Conservation (phyloP, 2,888 invertebrate genomes). For the Ischnus inquisitorius region DNA sequence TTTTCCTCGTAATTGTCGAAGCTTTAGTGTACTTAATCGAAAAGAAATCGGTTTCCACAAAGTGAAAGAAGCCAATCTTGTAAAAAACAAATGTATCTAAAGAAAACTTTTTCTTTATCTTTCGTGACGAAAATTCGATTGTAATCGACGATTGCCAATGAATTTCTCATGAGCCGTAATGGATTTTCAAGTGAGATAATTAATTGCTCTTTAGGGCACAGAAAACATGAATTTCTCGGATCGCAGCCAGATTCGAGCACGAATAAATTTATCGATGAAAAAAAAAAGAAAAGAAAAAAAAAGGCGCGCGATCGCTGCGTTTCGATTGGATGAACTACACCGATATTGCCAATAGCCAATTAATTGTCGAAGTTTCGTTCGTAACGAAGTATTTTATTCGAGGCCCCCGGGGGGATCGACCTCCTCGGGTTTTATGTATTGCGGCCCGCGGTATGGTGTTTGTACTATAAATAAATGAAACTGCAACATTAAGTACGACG, state of each 20-base stretch:
- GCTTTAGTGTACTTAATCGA: too few species aligned
- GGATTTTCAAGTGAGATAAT: conserved; percentile 15
- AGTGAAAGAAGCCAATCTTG: too few species aligned
- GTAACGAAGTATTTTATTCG: conserved; percentile 63
- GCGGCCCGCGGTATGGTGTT: conserved; percentile 17
- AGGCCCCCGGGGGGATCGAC: conserved; percentile 48
- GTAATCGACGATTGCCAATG: not conserved
- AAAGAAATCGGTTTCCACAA: too few species aligned
- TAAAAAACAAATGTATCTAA: too few species aligned
- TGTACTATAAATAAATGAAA: conserved; percentile 44
- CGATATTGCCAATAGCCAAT: conserved; percentile 65
- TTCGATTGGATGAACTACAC: conserved; percentile 59
- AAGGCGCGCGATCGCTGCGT: conserved; percentile 31
- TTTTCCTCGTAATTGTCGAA: not conserved
- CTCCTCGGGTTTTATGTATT: conserved; percentile 48
- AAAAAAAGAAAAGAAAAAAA: conserved; percentile 25
- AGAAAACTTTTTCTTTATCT: too few species aligned
- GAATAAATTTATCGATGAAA: conserved; percentile 14
- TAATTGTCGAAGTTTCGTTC: conserved; percentile 67
- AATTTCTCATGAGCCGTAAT: not conserved
- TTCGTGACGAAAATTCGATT: too few species aligned
- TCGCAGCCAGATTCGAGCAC: not conserved
- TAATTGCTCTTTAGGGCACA: not conserved
- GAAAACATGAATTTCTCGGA: conserved; percentile 9
- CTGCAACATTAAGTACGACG: conserved; percentile 59